Evolutionary conservation across 2,113 vertebrate genomes (phyloP), one percentile per base, ranked within the genome.

Genomic region (Athene noctua): DNA sequence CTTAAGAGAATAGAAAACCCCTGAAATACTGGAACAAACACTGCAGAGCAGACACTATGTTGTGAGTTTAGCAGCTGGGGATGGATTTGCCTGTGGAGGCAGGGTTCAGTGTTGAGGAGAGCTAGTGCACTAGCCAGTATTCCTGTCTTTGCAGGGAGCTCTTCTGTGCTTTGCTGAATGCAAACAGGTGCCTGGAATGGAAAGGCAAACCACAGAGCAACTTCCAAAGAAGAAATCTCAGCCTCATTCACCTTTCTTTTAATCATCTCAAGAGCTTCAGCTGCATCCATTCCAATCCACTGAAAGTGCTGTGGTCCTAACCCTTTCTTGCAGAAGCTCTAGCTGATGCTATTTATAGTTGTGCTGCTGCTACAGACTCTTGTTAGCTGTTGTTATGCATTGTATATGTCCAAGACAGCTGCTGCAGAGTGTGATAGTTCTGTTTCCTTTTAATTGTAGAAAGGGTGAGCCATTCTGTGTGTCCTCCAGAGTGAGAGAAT

Each of bases 261-360:
- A n/a, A 52, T 73, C 29, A 78, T 79, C 67, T 83, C 20, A 13
- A 44, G 62, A 93, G 65, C 80, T 96, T 89, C 71, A 79, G 44
- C 83, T 91, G 65, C 70, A 83, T 92, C 52, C 47, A 55, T 81
- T 93, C 80, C 42, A 82, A 74, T 92, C 58, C 40, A 62, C 42
- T 74, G 46, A 20, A 94, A 83, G 61, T 72, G n/a, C 79, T 71
- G 55, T 86, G 84, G 74, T 94, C 81, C 92, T 92, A 68, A 85
- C 61, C 74, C 54, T 88, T 91, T 66, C 71, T 94, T 84, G 16
- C 57, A 81, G 82, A 80, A 94, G 58, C 80, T 90, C 36, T 79
- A 29, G 67, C 59, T 75, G 84, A 25, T 92, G 70, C 95, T 94
- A 90, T 96, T 96, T 96, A 78, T 96, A 95, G 89, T 57, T 59